phyloP scores from a whole-genome alignment of 2,113 vertebrate species.

The Fulica atra region DNA sequence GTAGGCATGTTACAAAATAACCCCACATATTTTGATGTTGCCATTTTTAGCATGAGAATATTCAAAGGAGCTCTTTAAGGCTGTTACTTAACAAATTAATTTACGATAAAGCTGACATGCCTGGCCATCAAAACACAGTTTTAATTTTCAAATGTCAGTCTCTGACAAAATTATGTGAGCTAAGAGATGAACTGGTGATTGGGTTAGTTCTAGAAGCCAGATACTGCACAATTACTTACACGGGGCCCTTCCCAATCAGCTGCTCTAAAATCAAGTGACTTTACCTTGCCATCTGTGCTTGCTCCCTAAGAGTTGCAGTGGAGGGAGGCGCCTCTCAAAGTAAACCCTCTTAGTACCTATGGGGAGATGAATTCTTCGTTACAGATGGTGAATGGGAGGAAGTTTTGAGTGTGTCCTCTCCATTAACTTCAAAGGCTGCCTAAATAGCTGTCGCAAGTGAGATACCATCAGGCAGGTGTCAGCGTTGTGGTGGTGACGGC shows the following conservation, averaged over 20 bases:
- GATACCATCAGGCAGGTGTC: background rate
- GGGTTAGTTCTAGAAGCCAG: background rate
- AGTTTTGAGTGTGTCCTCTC: background rate
- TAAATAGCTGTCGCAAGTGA: background rate
- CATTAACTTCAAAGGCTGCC: background rate
- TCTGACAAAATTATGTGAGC: background rate
- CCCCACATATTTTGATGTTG: background rate
- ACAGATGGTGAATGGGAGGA: background rate
- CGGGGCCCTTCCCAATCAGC: background rate
- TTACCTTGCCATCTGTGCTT: background rate
- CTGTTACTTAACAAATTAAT: background rate
- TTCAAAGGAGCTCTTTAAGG: background rate
- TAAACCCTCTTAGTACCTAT: background rate
- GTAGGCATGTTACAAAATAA: background rate
- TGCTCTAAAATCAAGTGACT: background rate
- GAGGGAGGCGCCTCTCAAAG: background rate
- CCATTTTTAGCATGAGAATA: background rate
- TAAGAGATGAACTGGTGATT: background rate
- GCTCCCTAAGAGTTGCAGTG: background rate
- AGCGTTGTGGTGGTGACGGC: background rate
- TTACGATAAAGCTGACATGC: background rate
- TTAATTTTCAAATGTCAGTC: background rate
- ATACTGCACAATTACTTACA: background rate
- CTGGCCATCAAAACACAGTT: background rate
- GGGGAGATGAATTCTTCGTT: background rate